Evolutionary conservation across 2,797 vertebrate species (phyloP), one percentile per base, ranked within the genome.

Genomic region (Erethizon dorsatum): DNA sequence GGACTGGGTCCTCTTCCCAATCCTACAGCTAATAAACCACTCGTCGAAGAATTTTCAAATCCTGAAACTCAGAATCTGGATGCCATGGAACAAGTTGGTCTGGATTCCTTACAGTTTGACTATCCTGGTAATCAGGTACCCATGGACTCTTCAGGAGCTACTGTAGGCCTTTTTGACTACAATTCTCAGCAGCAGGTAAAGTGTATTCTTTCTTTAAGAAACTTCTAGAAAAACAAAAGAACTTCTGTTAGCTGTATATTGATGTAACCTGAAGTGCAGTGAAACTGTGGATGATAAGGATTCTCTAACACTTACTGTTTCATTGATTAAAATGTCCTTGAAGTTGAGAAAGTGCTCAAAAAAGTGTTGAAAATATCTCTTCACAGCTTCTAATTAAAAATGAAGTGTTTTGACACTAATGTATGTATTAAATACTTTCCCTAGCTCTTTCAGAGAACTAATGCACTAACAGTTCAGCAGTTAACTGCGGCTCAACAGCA

Each of bases 91-190:
- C 99, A 99, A 98, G 99, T 99, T 33, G 99, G 99, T 67, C 99
- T 99, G 97, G 99, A 99, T 99, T 99, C 99, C 69, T 99, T 99
- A 41, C 99, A 99, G 97, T 99, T 99, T 98, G 99, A 99, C 98
- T 99, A 99, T 93, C 99, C 99, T 96, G 99, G 99, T 91, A 99
- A 99, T 98, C 99, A 99, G 98, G 99, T 99, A 98, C 99, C 99
- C 97, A 99, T 99, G 99, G 99, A 99, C 98, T 99, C 99, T 95
- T 99, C 99, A 9, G 99, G 99, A 98, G 99, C 99, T 96, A 98
- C 99, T 92, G 99, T 99, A 47, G 99, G 99, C 97, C 99, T 99
- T 98, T 99, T 99, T 98, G 99, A 99, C 99, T 99, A 99, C 99
- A 99, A 86, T 98, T 99, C 99, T 95, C 99, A 99, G 98, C 99